Conservation (phyloP, 1,140 invertebrate genomes). For the Rhagoletis pomonella region DNA sequence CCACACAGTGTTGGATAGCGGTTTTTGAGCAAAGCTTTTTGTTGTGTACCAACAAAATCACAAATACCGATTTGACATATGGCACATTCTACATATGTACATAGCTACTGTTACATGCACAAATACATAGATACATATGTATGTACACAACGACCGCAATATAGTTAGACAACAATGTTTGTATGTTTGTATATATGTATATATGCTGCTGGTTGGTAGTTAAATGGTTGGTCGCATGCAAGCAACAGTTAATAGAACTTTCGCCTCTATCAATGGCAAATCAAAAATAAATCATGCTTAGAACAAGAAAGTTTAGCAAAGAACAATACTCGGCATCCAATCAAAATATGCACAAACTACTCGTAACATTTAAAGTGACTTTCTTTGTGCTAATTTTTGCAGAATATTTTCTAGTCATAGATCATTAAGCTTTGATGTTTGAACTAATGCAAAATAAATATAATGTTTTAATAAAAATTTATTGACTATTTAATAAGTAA, state of each 20-base stretch:
- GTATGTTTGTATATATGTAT: not conserved
- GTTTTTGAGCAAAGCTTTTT: not conserved
- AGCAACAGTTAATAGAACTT: conserved; percentile 17
- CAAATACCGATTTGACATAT: conserved; percentile 18
- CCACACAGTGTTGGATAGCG: not conserved
- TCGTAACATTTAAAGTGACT: conserved; percentile 1
- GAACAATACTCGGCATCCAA: not conserved
- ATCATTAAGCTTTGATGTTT: conserved; percentile 8
- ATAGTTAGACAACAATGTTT: too few species aligned
- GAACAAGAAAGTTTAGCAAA: not conserved
- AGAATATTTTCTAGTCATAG: not conserved
- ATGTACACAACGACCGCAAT: not conserved
- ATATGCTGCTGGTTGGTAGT: not conserved
- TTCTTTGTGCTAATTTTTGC: conserved; percentile 40
- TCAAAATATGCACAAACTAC: not conserved
- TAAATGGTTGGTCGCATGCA: not conserved
- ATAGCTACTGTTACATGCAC: not conserved
- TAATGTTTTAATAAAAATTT: conserved; percentile 32
- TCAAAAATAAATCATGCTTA: conserved; percentile 42
- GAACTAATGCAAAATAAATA: conserved; percentile 22
- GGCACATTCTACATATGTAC: not conserved
- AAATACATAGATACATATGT: not conserved
- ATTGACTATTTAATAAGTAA: too few species aligned
- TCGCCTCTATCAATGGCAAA: conserved; percentile 42
- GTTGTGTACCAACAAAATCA: not conserved